Evolutionary conservation across 2,797 vertebrate genomes (phyloP), one percentile per base, ranked within the genome.

Genomic region (Malurus leucopterus): DNA sequence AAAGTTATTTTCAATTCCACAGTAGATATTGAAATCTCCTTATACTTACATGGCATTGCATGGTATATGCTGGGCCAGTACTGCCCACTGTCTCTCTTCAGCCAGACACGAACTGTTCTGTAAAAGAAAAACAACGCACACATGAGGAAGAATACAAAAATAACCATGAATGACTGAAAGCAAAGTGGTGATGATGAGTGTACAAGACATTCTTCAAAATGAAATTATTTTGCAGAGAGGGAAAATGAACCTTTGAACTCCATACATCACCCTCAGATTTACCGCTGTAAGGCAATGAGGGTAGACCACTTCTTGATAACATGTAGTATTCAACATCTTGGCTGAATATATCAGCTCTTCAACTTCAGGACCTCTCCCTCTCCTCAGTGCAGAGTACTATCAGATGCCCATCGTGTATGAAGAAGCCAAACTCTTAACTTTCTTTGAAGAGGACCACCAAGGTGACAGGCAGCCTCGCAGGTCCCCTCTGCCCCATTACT

Each of bases 11-110:
- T 34, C 46, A 91, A 78, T 73, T 41, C 50, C 36, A 86, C 6
- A 44, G 49, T 8, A 85, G 64, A 53, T 16, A 85, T 3, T 1
- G 3, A 87, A 32, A 64, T 36, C 32, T 67, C 54, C 61, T 86
- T 77, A 95, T 88, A 98, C 99, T 98, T 97, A 99, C 99, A 98
- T 86, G 98, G 93, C 98, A 99, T 98, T 54, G 98, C 96, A 92
- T 99, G 98, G 94, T 98, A 98, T 94, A 99, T 97, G 71, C 99
- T 99, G 82, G 99, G 99, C 99, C 99, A 99, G 91, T 99, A 99
- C 90, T 99, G 99, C 46, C 99, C 99, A 21, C 98, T 99, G 97
- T 99, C 99, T 93, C 99, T 98, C 97, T 99, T 99, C 95, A 99
- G 94, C 99, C 99, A 99, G 49, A 99, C 98, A 54, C 98, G 98